Evolutionary conservation across 2,113 vertebrate genomes (phyloP), one percentile per base, ranked within the genome.

Genomic region (Marcusenius ussheri): DNA sequence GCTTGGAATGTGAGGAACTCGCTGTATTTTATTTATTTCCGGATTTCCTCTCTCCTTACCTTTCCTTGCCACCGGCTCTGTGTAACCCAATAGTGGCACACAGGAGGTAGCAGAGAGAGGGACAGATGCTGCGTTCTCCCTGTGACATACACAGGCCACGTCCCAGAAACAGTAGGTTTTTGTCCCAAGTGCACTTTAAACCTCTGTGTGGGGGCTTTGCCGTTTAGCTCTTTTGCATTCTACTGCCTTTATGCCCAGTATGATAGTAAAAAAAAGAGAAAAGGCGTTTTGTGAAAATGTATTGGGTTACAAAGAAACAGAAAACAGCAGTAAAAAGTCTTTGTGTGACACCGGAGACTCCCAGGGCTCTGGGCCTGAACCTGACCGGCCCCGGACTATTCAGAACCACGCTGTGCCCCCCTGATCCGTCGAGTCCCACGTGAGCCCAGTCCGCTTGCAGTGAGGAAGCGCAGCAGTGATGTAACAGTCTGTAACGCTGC

Each of bases 371-470:
- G 83, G 8, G 83, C 83, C 45, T 17, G 3, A 45, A 84, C 45
- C 83, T 6, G 45, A 45, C 7, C 19, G 13, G 17, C 21, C 19
- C 46, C 1, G 66, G 88, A 49, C 42, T 35, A 88, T 50, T 74
- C 42, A 27, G 62, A 62, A 31, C 45, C n/a, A 49, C 24, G 11
- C 39, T 27, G 53, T 83, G 7, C 27, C 10, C 35, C 27, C 77
- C 53, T 46, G 24, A 53, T 84, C 51, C 7, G 35, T 46, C 13
- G 74, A 49, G 17, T 89, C 50, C n/a, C 39, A 39, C 24, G 21
- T 89, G n/a, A 21, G 70, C 66, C 39, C 27, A 50, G 70, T 19
- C 88, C 49, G 77, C 62, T 80, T 70, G n/a, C 70, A 80, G 88
- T 10, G 88, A 51, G 27, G 17, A 17, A 85, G 31, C 19, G 1